These are phyloP conservation scores for Sylvia atricapilla DNA, from an alignment of 2,113 vertebrate species.

Conservation along the genomic window DNA sequence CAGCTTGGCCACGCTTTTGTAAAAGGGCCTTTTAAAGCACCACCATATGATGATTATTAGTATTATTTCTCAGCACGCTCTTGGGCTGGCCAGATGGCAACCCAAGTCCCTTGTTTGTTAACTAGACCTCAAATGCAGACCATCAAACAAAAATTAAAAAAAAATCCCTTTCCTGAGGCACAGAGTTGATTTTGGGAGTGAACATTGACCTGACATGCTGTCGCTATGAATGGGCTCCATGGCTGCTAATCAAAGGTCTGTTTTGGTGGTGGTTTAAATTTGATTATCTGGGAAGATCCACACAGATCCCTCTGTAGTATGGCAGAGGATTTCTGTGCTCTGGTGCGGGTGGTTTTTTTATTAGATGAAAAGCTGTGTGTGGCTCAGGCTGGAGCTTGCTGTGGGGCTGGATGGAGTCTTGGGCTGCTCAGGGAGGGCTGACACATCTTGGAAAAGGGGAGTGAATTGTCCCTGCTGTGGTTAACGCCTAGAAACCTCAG, in stretches of 20 bases:
- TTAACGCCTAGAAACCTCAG: constrained; percentile 14
- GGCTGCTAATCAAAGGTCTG: constrained; percentile 25
- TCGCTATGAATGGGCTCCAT: constrained; percentile 2
- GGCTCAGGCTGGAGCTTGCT: not conserved
- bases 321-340: not conserved
- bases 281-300: constrained; percentile 19
- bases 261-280: constrained; percentile 30
- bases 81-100: not conserved
- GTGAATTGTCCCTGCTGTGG: not conserved
- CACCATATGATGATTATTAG: not conserved
- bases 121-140: constrained; percentile 29
- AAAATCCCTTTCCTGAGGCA: not conserved
- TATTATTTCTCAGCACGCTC: not conserved
- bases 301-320: not conserved
- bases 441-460: not conserved
- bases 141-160: constrained; percentile 2
- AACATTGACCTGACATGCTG: constrained; percentile 64
- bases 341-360: not conserved
- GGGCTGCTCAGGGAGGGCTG: not conserved
- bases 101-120: constrained; percentile 53
- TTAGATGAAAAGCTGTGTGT: not conserved
- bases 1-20: not conserved
- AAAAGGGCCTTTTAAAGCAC: not conserved
- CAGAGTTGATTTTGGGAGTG: constrained; percentile 57
- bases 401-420: not conserved